Percentiles rank a stretch among this genome's conserved stretches.
phyloP scores from a whole-genome alignment of 2,888 invertebrate genomes.

The Actias luna region DNA sequence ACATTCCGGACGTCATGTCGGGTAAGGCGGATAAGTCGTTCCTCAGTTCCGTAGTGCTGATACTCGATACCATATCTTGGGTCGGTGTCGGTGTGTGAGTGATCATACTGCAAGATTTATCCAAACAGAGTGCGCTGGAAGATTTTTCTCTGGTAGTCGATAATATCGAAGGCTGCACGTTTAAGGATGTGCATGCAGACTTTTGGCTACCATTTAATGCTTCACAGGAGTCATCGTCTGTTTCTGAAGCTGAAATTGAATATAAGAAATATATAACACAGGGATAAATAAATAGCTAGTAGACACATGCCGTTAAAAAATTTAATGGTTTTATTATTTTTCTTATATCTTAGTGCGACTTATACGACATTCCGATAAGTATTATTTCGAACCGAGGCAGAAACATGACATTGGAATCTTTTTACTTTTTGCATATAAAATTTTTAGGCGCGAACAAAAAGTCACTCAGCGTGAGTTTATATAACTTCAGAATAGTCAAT shows the following conservation, averaged over 20 bases:
- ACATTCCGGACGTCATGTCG: conserved; percentile 75
- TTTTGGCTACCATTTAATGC: conserved; percentile 77
- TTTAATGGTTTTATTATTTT: not conserved
- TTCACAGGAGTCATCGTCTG: conserved; percentile 76
- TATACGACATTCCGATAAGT: too few relatives aligned
- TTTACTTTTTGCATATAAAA: too few relatives aligned
- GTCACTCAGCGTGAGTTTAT: too few relatives aligned
- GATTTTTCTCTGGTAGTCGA: conserved; percentile 72
- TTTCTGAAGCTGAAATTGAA: conserved; percentile 57
- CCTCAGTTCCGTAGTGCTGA: conserved; percentile 74
- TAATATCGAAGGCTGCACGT: conserved; percentile 68
- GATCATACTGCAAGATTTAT: conserved; percentile 72
- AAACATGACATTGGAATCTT: too few relatives aligned
- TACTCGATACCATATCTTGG: conserved; percentile 78
- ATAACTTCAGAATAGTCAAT: too few relatives aligned
- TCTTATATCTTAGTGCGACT: too few relatives aligned
- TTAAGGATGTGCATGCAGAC: conserved; percentile 71
- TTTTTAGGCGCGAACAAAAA: too few relatives aligned
- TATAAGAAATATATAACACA: too few relatives aligned
- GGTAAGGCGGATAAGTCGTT: conserved; percentile 72
- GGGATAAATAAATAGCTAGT: not conserved
- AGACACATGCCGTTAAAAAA: not conserved
- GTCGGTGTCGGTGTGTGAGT: conserved; percentile 78
- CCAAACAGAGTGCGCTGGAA: conserved; percentile 73
- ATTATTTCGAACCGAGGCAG: too few relatives aligned